Conservation (phyloP, 2,797 vertebrate genomes). For the Hippocampus kuda region DNA sequence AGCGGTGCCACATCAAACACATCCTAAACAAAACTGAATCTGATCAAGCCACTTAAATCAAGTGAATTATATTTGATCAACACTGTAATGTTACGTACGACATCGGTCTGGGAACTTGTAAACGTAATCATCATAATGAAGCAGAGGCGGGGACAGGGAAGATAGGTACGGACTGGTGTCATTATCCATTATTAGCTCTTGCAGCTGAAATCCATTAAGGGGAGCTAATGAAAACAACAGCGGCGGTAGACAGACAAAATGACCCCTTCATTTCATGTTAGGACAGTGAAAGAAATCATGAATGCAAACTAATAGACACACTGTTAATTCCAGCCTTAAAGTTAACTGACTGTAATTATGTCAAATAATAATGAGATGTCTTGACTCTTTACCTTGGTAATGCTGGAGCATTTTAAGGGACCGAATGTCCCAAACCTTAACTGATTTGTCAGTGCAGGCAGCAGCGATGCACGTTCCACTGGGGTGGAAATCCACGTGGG, state of each 20-base stretch:
- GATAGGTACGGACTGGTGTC: neutral
- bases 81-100: neutral
- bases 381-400: conserved; percentile 80
- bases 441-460: conserved; percentile 80
- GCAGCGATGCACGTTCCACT: conserved; percentile 85
- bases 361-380: neutral
- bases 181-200: neutral
- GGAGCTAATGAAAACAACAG: conserved; percentile 34
- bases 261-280: conserved; percentile 16
- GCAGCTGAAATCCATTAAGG: conserved; percentile 35
- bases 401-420: conserved; percentile 89
- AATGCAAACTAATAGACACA: conserved; percentile 5
- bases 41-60: neutral
- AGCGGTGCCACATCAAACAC: neutral
- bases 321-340: neutral
- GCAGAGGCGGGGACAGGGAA: neutral
- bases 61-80: neutral
- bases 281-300: conserved; percentile 22
- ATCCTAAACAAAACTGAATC: neutral
- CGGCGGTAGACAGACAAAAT: conserved; percentile 2
- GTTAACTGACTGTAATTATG: conserved; percentile 5
- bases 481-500: conserved; percentile 85
- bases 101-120: neutral
- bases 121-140: neutral
- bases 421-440: conserved; percentile 93